Evolutionary conservation across 2,888 invertebrate species (phyloP).

Genomic region (Daptonema setosum): DNA sequence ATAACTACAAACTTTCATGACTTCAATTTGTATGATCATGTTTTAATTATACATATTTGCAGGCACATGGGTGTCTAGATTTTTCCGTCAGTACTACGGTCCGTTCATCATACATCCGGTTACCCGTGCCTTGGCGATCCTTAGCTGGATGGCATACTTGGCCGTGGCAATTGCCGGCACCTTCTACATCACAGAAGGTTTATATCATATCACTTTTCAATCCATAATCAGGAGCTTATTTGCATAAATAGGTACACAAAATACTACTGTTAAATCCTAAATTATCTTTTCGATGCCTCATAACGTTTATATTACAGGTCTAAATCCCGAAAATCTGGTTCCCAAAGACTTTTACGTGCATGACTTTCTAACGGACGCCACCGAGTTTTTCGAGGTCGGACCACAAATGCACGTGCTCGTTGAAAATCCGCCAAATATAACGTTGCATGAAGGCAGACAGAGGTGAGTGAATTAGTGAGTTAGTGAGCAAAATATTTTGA

Average conservation of each 20-base stretch:
- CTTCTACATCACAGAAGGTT: constrained; percentile 35
- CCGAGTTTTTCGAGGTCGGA: constrained; percentile 19
- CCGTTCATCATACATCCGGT: constrained; percentile 15
- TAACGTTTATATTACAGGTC: too few species aligned
- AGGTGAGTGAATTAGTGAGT: too few species aligned
- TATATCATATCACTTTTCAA: too few species aligned
- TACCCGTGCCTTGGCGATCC: constrained; percentile 35
- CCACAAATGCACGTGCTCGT: constrained; percentile 12
- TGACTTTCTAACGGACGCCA: constrained; percentile 20
- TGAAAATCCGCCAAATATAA: constrained; percentile 19
- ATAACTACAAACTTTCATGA: too few species aligned
- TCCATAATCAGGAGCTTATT: too few species aligned
- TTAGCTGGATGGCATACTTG: constrained; percentile 48
- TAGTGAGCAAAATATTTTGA: too few species aligned
- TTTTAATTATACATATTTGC: too few species aligned
- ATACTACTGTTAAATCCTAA: too few species aligned
- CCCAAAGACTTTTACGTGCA: constrained; percentile 24
- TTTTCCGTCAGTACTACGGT: constrained; percentile 17
- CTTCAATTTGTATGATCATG: too few species aligned
- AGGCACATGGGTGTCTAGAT: constrained; percentile 5
- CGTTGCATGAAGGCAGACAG: constrained; percentile 13
- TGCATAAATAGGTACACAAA: too few species aligned
- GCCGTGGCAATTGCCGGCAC: constrained; percentile 58
- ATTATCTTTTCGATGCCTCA: too few species aligned
- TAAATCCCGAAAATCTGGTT: constrained; percentile 23